phyloP scores from a whole-genome alignment of 2,113 vertebrate species.

The Bos indicus region DNA sequence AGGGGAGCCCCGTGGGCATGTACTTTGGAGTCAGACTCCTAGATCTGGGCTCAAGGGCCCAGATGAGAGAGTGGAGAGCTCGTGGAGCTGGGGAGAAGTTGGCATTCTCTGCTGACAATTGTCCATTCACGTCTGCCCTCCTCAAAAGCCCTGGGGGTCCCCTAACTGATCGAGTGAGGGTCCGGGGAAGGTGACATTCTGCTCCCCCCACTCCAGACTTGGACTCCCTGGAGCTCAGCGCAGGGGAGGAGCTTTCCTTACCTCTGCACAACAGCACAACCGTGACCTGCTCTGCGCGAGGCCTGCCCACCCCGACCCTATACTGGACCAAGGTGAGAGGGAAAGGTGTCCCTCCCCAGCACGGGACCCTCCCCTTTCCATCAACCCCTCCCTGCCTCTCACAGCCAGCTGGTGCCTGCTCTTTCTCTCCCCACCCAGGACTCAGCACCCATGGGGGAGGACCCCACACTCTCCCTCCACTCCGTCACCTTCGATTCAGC shows the following conservation, averaged over 20 bases:
- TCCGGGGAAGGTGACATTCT: background rate
- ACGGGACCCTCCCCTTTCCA: rapidly evolving
- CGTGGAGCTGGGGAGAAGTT: background rate
- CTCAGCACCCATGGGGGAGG: background rate
- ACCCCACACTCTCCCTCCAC: conserved; percentile 64
- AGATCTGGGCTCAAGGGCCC: background rate
- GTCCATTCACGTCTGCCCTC: background rate
- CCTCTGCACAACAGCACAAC: conserved; percentile 68
- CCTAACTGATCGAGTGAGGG: background rate
- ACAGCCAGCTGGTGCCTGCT: background rate
- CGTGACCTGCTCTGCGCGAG: conserved; percentile 80
- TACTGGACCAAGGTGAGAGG: conserved; percentile 88
- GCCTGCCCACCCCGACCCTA: conserved; percentile 74
- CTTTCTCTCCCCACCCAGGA: conserved; percentile 13
- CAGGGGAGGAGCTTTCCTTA: conserved; percentile 56
- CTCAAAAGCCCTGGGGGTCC: background rate
- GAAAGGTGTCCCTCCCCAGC: rapidly evolving
- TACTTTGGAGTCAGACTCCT: background rate
- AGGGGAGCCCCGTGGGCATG: background rate
- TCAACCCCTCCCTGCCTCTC: rapidly evolving
- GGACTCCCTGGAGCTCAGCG: conserved; percentile 79
- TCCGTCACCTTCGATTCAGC: conserved; percentile 71
- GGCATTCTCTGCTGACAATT: background rate
- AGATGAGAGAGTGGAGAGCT: background rate
- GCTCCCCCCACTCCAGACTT: conserved; percentile 80